These are phyloP conservation scores for Apamea anceps DNA, from an alignment of 2,888 invertebrate species.

Conservation along the genomic window DNA sequence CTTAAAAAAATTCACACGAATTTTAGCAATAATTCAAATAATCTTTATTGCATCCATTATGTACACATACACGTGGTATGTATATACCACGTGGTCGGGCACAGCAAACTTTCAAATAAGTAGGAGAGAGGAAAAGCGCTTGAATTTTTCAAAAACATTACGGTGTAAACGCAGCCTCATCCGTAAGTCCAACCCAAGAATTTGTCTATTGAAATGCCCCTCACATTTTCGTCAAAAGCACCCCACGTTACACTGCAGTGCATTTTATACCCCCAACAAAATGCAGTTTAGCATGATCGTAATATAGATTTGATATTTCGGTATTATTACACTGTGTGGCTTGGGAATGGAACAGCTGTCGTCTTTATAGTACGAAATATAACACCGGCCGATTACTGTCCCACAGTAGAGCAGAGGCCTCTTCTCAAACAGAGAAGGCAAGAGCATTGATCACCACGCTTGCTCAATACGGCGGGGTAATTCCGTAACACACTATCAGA, in stretches of 20 bases:
- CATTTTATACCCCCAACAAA: conserved; percentile 70
- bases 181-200: conserved; percentile 71
- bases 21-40: background rate
- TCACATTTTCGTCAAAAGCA: conserved; percentile 68
- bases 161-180: conserved; percentile 69
- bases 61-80: no score
- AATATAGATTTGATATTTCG: conserved; percentile 58
- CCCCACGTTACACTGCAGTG: conserved; percentile 69
- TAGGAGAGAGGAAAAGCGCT: no score
- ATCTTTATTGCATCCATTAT: no score
- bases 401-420: no score
- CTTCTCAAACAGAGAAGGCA: background rate
- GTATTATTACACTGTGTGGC: conserved; percentile 37
- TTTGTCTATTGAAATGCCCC: conserved; percentile 79
- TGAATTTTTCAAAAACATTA: background rate
- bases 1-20: background rate
- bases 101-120: no score
- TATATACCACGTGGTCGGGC: no score
- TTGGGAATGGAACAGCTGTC: conserved; percentile 44
- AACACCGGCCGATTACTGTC: background rate
- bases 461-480: no score
- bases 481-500: no score
- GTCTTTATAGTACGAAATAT: background rate
- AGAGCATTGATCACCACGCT: background rate
- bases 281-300: conserved; percentile 68